A percentile compares a stretch with the other conserved stretches of the same genome.
Evolutionary conservation across 2,113 vertebrate genomes (phyloP).

Genomic region (Corvus moneduloides): DNA sequence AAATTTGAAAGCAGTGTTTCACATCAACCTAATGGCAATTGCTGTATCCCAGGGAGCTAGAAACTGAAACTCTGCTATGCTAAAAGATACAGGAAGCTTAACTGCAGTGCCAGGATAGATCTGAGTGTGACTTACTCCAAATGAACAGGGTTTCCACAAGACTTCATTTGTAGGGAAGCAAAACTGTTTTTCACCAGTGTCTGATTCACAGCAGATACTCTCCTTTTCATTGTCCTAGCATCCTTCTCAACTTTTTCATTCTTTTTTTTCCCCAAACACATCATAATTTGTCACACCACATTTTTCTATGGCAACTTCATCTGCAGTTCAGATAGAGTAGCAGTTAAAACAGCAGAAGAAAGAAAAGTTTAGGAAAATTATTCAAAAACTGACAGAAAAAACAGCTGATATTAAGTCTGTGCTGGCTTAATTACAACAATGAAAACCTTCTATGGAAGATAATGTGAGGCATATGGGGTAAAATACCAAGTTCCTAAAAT

Average conservation of each 20-base stretch:
- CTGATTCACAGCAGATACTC: neutral
- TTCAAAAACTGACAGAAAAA: neutral
- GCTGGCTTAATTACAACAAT: neutral
- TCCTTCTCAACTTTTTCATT: neutral
- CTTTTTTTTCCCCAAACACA: neutral
- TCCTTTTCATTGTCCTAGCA: neutral
- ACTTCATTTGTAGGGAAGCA: neutral
- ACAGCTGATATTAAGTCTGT: neutral
- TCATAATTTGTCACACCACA: neutral
- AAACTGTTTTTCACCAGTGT: neutral
- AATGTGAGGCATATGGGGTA: neutral
- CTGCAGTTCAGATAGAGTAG: neutral
- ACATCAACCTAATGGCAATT: neutral
- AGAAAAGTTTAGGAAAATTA: neutral
- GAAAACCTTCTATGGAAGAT: neutral
- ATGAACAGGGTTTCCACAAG: neutral
- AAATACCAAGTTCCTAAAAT: neutral
- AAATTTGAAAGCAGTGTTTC: neutral
- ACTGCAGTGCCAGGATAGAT: neutral
- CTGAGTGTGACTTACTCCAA: neutral
- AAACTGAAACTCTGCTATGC: neutral
- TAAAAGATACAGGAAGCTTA: neutral
- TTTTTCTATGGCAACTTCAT: neutral
- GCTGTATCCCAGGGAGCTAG: neutral
- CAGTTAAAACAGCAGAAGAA: neutral